phyloP scores from a whole-genome alignment of 92 coral and sea anemone species.

The Micromussa lordhowensis region DNA sequence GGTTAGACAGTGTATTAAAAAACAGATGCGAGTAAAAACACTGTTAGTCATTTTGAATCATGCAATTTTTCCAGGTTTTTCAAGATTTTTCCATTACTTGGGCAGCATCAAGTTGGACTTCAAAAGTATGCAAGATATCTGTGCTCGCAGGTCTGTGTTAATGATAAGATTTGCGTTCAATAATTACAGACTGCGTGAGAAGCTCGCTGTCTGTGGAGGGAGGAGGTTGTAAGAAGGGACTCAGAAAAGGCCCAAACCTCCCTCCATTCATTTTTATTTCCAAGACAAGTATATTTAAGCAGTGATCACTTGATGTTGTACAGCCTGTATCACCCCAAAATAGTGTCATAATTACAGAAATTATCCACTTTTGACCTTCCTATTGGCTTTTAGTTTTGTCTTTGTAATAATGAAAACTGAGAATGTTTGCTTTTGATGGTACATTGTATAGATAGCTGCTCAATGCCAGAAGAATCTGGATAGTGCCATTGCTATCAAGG shows the following conservation, averaged over 20 bases:
- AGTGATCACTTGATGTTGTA: not conserved
- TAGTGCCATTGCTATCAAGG: constrained; percentile 78
- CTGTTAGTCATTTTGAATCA: not conserved
- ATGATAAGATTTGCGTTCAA: not conserved
- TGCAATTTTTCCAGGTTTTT: constrained; percentile 72
- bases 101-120: constrained; percentile 87
- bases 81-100: constrained; percentile 96
- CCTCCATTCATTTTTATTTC: not conserved
- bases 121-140: constrained; percentile 86
- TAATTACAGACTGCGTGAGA: not conserved
- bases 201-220: no score
- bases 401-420: no score
- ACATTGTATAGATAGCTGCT: constrained; percentile 88
- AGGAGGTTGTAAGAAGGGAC: not conserved
- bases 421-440: not conserved
- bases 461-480: constrained; percentile 92
- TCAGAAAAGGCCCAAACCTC: not conserved
- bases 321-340: not conserved
- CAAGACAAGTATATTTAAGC: not conserved
- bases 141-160: constrained; percentile 78
- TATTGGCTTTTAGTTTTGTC: not conserved
- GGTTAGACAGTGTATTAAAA: not conserved
- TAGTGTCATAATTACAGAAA: no score
- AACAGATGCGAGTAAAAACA: no score
- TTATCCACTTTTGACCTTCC: no score